Percentiles rank a stretch among this genome's conserved stretches.
Evolutionary conservation across 2,888 invertebrate genomes (phyloP).

Genomic region (Isoperla grammatica): DNA sequence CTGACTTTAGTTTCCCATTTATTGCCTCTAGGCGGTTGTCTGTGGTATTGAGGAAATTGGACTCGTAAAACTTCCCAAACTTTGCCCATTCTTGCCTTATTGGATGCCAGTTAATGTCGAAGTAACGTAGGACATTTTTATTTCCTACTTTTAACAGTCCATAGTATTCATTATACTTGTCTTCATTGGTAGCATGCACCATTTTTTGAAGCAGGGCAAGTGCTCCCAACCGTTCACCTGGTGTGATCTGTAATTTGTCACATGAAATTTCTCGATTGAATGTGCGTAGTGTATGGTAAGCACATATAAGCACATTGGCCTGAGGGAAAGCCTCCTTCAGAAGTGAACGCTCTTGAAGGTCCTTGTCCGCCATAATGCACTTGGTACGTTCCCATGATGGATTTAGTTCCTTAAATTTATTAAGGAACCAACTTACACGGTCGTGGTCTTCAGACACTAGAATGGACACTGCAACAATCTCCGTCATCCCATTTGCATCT

Average conservation of each 20-base stretch:
- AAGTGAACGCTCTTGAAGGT: conserved; percentile 28
- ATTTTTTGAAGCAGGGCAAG: conserved; percentile 24
- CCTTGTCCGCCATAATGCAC: conserved; percentile 32
- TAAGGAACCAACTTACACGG: conserved; percentile 26
- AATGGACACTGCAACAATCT: conserved; percentile 28
- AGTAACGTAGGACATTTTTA: conserved; percentile 22
- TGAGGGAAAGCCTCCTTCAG: conserved; percentile 26
- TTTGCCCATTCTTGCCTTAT: conserved; percentile 29
- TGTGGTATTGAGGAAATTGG: not conserved
- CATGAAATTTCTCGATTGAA: conserved; percentile 30
- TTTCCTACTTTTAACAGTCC: not conserved
- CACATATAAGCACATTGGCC: conserved; percentile 27
- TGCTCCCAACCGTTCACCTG: conserved; percentile 20
- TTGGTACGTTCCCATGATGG: conserved; percentile 25
- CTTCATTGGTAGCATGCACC: conserved; percentile 15
- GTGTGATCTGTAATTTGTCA: conserved; percentile 27
- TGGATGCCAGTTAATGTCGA: conserved; percentile 30
- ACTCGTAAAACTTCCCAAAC: not conserved
- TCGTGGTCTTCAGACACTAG: conserved; percentile 25
- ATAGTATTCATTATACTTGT: not conserved
- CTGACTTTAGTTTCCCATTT: conserved; percentile 27
- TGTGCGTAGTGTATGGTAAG: conserved; percentile 30
- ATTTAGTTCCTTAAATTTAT: conserved; percentile 25
- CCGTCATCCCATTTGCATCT: conserved; percentile 27
- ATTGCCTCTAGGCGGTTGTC: conserved; percentile 28